Conservation (phyloP, 2,888 invertebrate genomes). For the Drosophila hamatofila region DNA sequence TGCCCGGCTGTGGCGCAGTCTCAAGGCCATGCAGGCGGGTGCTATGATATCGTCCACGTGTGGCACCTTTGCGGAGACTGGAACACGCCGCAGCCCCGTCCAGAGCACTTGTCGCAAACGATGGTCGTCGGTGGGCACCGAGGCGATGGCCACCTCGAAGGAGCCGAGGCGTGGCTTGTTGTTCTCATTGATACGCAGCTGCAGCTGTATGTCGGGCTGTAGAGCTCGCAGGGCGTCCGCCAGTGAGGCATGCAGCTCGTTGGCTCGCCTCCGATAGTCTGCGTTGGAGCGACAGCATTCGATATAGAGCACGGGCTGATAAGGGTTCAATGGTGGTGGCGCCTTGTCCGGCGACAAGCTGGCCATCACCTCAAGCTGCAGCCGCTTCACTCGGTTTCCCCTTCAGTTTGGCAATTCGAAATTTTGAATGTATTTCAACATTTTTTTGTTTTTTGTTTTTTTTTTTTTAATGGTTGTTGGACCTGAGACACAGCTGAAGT, state of each 20-base stretch:
- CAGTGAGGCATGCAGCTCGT: constrained; percentile 63
- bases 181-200: constrained; percentile 69
- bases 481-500: constrained; percentile 17
- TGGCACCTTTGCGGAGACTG: constrained; percentile 70
- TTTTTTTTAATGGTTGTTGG: not conserved
- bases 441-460: not conserved
- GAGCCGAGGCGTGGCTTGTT: constrained; percentile 66
- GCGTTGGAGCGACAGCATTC: constrained; percentile 70
- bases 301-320: constrained; percentile 76
- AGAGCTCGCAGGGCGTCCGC: constrained; percentile 63
- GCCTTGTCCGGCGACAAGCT: not conserved
- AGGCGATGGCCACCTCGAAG: constrained; percentile 71
- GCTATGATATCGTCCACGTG: constrained; percentile 66
- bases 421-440: constrained; percentile 21
- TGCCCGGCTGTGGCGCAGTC: constrained; percentile 36
- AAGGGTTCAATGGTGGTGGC: constrained; percentile 44
- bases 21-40: constrained; percentile 52
- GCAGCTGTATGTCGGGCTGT: constrained; percentile 45
- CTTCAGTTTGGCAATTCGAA: constrained; percentile 8
- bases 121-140: constrained; percentile 41
- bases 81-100: constrained; percentile 69
- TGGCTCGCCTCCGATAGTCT: constrained; percentile 62
- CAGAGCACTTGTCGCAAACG: constrained; percentile 55
- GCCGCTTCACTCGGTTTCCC: not conserved
- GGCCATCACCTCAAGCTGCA: not conserved